Percentiles rank a stretch among this genome's conserved stretches.
Evolutionary conservation across 1,140 invertebrate genomes (phyloP).

Genomic region (Eriosoma lanigerum): DNA sequence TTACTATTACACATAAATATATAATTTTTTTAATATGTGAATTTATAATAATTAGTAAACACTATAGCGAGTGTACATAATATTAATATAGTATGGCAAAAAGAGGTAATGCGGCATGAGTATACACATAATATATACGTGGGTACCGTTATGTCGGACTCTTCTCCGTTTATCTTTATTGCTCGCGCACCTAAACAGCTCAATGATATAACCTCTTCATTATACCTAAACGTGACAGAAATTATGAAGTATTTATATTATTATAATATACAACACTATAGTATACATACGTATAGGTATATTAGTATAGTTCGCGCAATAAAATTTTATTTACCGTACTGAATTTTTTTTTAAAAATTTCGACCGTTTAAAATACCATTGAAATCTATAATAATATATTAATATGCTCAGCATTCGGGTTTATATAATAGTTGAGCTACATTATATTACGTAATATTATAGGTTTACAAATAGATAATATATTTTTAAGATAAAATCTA

Average conservation of each 20-base stretch:
- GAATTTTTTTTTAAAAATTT: no score
- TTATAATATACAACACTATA: background rate
- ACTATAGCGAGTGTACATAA: background rate
- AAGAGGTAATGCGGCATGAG: background rate
- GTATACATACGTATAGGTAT: no score
- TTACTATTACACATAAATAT: no score
- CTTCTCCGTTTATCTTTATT: constrained; percentile 18
- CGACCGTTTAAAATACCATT: no score
- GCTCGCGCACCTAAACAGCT: constrained; percentile 13
- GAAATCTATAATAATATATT: no score
- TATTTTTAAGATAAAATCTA: no score
- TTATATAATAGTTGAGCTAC: no score
- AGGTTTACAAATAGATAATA: no score
- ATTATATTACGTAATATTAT: no score
- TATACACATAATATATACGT: background rate
- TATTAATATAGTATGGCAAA: background rate
- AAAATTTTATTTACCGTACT: no score
- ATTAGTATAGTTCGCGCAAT: no score
- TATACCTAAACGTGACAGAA: constrained; percentile 43
- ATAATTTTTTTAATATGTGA: background rate
- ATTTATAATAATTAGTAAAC: background rate
- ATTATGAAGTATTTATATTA: constrained; percentile 15
- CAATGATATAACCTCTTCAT: constrained; percentile 13
- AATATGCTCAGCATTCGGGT: no score
- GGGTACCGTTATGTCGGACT: constrained; percentile 46